Evolutionary conservation across 2,888 invertebrate species (phyloP), one percentile per base, ranked within the genome.

Genomic region (Pseudeuparius sepicola): DNA sequence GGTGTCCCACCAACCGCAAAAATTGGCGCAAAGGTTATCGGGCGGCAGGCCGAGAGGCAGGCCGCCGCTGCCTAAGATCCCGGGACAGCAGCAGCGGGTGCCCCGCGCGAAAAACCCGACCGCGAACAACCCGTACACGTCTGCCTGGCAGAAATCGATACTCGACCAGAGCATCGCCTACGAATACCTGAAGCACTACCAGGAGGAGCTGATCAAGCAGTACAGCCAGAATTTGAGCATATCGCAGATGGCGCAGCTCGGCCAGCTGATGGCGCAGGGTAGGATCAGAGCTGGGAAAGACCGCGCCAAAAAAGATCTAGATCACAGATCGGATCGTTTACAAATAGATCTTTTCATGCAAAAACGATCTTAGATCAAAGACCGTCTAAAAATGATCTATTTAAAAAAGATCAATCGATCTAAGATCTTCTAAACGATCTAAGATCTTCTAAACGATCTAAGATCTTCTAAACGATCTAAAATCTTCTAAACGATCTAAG

Each of bases 11-110:
- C n/a, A n/a, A n/a, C n/a, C n/a, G n/a, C n/a, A n/a, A n/a, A n/a
- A n/a, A n/a, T n/a, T n/a, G n/a, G n/a, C n/a, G n/a, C n/a, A n/a
- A n/a, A n/a, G n/a, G n/a, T n/a, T n/a, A n/a, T n/a, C n/a, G n/a
- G n/a, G n/a, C n/a, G n/a, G 66, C 6, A 55, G 68, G 41, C 68
- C 69, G 0, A 54, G 69, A 9, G 70, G 70, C 20, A 60, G 69
- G 2, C 69, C 70, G 1, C 68, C 69, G 1, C 61, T 67, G 48
- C 55, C 61, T 1, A 62, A 56, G 44, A 44, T 49, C 34, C 55
- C 48, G 3, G 54, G 50, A 4, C 51, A 41, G 42, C 55, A 48
- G 43, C 43, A 40, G 33, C 53, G 47, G 42, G 47, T 41, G 15
- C 54, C 48, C 34, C 54, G 51, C 45, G 57, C 42, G 35, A 57